Evolutionary conservation across 2,113 vertebrate genomes (phyloP).

Genomic region (Taurulus bubalis): DNA sequence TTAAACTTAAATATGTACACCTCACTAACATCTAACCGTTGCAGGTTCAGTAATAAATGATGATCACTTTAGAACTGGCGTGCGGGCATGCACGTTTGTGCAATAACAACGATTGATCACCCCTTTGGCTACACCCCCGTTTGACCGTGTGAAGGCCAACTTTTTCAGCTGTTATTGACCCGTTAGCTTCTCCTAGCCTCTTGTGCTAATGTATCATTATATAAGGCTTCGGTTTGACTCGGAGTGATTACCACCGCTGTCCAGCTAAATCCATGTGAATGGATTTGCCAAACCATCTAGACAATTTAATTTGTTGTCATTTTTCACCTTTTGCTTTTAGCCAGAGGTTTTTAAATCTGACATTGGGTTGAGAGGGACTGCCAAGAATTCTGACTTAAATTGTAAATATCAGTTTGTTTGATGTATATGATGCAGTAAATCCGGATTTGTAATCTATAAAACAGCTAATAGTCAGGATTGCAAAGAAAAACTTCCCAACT

Average conservation of each 20-base stretch:
- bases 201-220: constrained; percentile 56
- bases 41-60: background rate
- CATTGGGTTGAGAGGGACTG: background rate
- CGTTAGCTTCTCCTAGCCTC: constrained; percentile 30
- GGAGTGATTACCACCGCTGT: background rate
- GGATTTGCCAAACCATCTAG: constrained; percentile 8
- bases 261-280: constrained; percentile 25
- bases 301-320: background rate
- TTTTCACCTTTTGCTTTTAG: background rate
- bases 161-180: constrained; percentile 53
- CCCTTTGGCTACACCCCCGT: constrained; percentile 4
- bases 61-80: background rate
- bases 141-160: constrained; percentile 53
- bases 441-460: background rate
- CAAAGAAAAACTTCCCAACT: background rate
- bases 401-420: background rate
- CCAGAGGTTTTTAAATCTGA: background rate
- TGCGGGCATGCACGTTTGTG: constrained; percentile 49
- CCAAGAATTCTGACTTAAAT: background rate
- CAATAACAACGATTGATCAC: constrained; percentile 52
- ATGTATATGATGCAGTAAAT: background rate
- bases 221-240: constrained; percentile 51
- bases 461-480: background rate
- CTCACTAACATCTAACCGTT: background rate
- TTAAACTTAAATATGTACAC: background rate